Base-by-base conservation (phyloP, 53 echinoderm and acorn worm species). In the Paelopatides confundens region DNA sequence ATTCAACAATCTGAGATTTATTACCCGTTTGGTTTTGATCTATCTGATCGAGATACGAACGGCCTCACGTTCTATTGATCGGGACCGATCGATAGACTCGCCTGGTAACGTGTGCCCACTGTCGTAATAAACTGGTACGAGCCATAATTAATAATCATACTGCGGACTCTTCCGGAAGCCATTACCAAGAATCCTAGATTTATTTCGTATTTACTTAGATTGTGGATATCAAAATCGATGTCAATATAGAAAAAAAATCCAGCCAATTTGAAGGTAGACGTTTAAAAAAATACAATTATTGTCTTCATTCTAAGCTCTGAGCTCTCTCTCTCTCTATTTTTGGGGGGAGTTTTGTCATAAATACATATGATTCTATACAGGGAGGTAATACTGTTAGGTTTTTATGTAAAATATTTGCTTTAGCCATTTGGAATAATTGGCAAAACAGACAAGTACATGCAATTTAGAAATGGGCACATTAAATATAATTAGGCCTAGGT, bases 61-160 rank as follows among this genome's bases (percentile, higher is more conserved):
- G n/a, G n/a, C n/a, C 47, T 74, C 74, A 74, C 74, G 74, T 74
- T 74, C 47, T 35, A 74, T 74, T 46, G 74, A 74, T 74, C 43
- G 74, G 24, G n/a, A 39, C 40, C 14, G 74, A 74, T 74, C 74
- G 39, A 74, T 74, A 74, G 10, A 26, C 14, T 28, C 13, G 74
- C 74, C 47, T 27, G 74, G 74, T 74, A 74, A 74, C 74, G 74
- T 74, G 74, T 74, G 74, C 13, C 39, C 58, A 17, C 39, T 39
- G 43, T 74, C 74, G 74, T 74, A 39, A 74, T 74, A 74, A 74
- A 74, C 74, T 39, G 47, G 74, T 46, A 23, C 39, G 46, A 74
- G 39, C 74, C 18, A 26, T 74, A 74, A 74, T 74, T 74, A 46
- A 74, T 74, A 74, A 74, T 74, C 74, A 74, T 26, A 46, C 27